Conservation (phyloP, 2,797 vertebrate species). For the Tadarida brasiliensis region DNA sequence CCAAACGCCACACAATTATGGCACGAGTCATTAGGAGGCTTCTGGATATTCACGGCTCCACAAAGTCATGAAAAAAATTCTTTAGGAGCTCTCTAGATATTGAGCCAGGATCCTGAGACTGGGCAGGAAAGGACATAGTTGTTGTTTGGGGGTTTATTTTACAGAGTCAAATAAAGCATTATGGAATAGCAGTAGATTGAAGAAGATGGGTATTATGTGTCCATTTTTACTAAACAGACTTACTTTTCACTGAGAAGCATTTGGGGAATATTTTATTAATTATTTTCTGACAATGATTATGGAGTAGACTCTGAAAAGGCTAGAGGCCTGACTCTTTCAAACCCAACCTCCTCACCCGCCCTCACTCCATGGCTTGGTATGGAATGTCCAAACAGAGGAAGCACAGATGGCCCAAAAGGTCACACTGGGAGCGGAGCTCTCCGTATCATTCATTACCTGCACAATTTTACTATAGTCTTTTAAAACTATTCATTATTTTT, state of each 20-base stretch:
- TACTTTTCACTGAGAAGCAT: slow-evolving; percentile 35
- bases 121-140: background rate
- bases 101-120: background rate
- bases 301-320: background rate
- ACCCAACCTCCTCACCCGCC: background rate
- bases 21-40: background rate
- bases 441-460: background rate
- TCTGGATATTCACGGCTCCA: background rate
- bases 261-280: slow-evolving; percentile 38
- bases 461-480: background rate
- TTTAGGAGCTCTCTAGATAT: background rate
- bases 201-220: background rate
- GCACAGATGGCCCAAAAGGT: background rate
- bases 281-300: slow-evolving; percentile 14
- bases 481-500: background rate
- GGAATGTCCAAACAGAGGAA: background rate
- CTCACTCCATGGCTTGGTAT: background rate
- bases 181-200: background rate
- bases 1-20: background rate
- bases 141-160: background rate
- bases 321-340: background rate
- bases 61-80: background rate
- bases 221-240: slow-evolving; percentile 9
- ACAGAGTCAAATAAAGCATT: background rate
- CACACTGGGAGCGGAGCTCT: background rate